Base-by-base conservation (phyloP, 2,113 vertebrate genomes). In the Pluvianellus socialis region DNA sequence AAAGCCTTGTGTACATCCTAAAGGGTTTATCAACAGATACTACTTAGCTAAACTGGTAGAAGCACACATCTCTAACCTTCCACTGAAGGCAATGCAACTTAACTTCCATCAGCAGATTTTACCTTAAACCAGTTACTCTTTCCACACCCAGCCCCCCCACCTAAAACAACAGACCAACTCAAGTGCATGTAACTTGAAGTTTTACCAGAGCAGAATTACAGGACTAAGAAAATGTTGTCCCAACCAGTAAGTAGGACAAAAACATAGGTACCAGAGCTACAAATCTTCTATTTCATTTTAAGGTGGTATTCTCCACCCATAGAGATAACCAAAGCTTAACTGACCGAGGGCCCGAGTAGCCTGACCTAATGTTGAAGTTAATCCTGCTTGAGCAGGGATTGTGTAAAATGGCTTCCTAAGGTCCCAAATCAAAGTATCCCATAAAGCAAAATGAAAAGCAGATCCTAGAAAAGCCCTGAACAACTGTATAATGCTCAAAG, bases 141-240 rank as follows among this genome's bases (percentile, higher is more conserved):
- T 20, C 4, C 17, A 22, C 20, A 71, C 5, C 5, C 12, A 55
- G 32, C 1, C 2, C 18, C 11, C 11, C 2, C 49, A 70, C 0
- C 3, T 32, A 53, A 30, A 86, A 30, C 11, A 44, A 18, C 61
- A 84, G 52, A 49, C 23, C 38, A 38, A 38, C 10, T 75, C 20
- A 58, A 49, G 8, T 21, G 10, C 30, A n/a, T 0, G 0, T 27
- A 70, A 80, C 8, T 32, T 66, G 10, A 42, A 49, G 9, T 66
- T 86, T 68, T 75, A 58, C 7, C 18, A 56, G 10, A 80, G 10
- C 40, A 70, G 67, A 79, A 7, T 8, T 32, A 58, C 8, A 62
- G 12, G 14, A 66, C 22, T 42, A 28, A 86, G 20, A 71, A 82
- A 86, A 26, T 3, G 7, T 44, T 17, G 16, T 49, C n/a, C n/a